Percentiles rank a stretch among this genome's conserved stretches.
phyloP scores from a whole-genome alignment of 2,888 invertebrate genomes.

The Oligia fasciuncula region DNA sequence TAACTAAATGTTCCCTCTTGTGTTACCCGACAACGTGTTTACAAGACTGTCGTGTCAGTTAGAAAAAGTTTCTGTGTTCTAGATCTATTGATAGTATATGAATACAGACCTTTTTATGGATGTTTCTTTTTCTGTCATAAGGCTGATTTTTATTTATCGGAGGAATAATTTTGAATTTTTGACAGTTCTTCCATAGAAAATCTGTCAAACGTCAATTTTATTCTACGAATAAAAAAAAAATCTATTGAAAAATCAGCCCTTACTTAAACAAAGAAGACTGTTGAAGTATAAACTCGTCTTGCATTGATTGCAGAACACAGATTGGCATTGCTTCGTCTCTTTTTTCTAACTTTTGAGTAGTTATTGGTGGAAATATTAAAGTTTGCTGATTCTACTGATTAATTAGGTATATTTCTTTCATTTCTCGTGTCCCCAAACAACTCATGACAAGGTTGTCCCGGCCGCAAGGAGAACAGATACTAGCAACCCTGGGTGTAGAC shows the following conservation, averaged over 20 bases:
- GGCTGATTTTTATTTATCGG: too few relatives aligned
- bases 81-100: slow-evolving; percentile 22
- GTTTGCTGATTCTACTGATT: not conserved
- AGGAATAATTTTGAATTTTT: too few relatives aligned
- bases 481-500: not conserved
- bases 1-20: slow-evolving; percentile 52
- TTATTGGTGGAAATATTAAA: not conserved
- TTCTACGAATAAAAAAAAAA: too few relatives aligned
- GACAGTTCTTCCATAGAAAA: too few relatives aligned
- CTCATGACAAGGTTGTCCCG: not conserved
- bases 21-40: slow-evolving; percentile 46
- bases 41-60: slow-evolving; percentile 38
- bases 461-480: too few relatives aligned
- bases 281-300: not conserved
- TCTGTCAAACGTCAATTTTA: too few relatives aligned
- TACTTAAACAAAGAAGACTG: not conserved
- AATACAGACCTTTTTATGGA: slow-evolving; percentile 15
- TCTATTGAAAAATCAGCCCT: not conserved
- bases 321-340: not conserved
- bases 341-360: not conserved
- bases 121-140: not conserved
- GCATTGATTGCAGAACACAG: not conserved
- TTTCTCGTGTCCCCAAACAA: not conserved
- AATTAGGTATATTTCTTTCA: not conserved
- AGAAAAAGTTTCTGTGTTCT: slow-evolving; percentile 24